Evolutionary conservation across 2,113 vertebrate species (phyloP), one percentile per base, ranked within the genome.

Genomic region (Zingel zingel): DNA sequence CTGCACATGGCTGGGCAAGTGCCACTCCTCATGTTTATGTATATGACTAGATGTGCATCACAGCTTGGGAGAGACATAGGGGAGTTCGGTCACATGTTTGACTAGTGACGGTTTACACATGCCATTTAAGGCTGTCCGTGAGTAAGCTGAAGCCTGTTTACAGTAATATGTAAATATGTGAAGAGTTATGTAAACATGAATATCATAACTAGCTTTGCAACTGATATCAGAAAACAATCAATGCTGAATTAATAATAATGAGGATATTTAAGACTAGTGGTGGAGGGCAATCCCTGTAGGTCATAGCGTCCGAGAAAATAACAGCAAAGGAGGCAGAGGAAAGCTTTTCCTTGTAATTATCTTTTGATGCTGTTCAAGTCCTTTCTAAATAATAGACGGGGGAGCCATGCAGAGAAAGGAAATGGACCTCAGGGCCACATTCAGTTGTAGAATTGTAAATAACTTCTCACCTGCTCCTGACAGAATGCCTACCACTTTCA

Each of bases 301-400:
- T 72, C 72, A 51, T 18, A 59, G 39, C 51, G 30, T 69, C 53
- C 25, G 43, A 75, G 69, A 58, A 68, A 67, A 76, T 27, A 82
- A 39, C 25, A 27, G 66, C 57, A 72, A 69, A 68, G 25, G 7
- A 62, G 48, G 53, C 59, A 48, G 33, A 65, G 45, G 36, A 68
- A 75, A 59, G 57, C 59, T 79, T 83, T 86, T 67, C 73, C 30
- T 57, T 88, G 48, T 86, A 87, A 93, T 92, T 83, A 86, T 88
- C 67, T 88, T 74, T 83, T 76, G 69, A 86, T 88, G 77, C 65
- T 83, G 21, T 65, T 74, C 4, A 82, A 82, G 89, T 81, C 78
- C 64, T 87, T 64, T 47, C 59, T 76, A 83, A 81, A 87, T 84
- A 84, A 86, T 65, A 53, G 72, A 53, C 36, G 45, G 33, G 18